Conservation (phyloP, 2,113 vertebrate genomes). For the Chionodraco myersi region DNA sequence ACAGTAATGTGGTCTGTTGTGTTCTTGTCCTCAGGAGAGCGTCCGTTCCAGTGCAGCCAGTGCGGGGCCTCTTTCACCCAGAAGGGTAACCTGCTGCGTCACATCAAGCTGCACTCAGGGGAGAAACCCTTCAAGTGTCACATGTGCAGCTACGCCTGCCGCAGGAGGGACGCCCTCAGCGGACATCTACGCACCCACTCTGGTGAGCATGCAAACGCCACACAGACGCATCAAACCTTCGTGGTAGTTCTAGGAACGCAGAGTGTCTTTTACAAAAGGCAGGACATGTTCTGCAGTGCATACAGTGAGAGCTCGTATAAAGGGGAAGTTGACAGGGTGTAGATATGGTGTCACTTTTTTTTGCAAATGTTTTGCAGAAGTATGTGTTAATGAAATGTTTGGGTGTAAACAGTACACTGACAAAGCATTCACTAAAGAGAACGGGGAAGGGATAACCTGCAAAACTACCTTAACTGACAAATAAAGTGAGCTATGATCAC, state of each 20-base stretch:
- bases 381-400: slow-evolving; percentile 46
- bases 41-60: slow-evolving; percentile 98
- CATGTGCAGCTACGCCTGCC: slow-evolving; percentile 98
- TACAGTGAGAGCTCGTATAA: slow-evolving; percentile 16
- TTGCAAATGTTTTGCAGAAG: slow-evolving; percentile 67
- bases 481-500: not conserved
- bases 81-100: slow-evolving; percentile 98
- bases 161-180: slow-evolving; percentile 95
- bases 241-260: not conserved
- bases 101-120: slow-evolving; percentile 98
- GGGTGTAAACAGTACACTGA: slow-evolving; percentile 32
- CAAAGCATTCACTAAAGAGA: slow-evolving; percentile 2
- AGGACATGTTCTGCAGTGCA: slow-evolving; percentile 18
- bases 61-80: slow-evolving; percentile 99
- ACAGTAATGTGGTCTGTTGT: slow-evolving; percentile 44
- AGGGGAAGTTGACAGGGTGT: slow-evolving; percentile 67
- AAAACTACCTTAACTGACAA: not conserved
- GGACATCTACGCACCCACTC: slow-evolving; percentile 98
- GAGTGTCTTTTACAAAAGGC: slow-evolving; percentile 18
- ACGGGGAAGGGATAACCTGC: slow-evolving; percentile 6
- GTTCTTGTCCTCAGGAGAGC: slow-evolving; percentile 87
- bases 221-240: not conserved
- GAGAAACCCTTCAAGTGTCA: slow-evolving; percentile 99
- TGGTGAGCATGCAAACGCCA: slow-evolving; percentile 88
- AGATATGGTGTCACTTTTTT: slow-evolving; percentile 61